These are phyloP conservation scores for Hirudo medicinalis DNA, from an alignment of 1,140 invertebrate species.

Conservation along the genomic window DNA sequence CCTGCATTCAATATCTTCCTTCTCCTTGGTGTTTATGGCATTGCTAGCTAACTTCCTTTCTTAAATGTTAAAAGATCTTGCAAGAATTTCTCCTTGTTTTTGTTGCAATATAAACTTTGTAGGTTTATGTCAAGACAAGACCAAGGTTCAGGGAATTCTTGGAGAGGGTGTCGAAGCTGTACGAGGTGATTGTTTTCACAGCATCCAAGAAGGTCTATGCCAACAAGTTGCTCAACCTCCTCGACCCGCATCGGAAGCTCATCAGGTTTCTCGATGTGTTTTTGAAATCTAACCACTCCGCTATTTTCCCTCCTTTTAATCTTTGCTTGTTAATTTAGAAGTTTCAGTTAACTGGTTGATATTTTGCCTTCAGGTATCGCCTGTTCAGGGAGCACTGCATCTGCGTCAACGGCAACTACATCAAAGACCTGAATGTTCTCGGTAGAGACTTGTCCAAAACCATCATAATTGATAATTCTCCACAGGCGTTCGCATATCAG, in stretches of 20 bases:
- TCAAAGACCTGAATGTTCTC: conserved; percentile 84
- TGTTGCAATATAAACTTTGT: conserved; percentile 15
- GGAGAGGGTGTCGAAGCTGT: conserved; percentile 70
- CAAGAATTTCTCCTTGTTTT: not conserved
- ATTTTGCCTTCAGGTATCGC: conserved; percentile 47
- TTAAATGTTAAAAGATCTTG: not conserved
- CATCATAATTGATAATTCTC: conserved; percentile 82
- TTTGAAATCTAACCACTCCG: not conserved
- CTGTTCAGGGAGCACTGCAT: conserved; percentile 89
- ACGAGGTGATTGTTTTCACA: conserved; percentile 91
- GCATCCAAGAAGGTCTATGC: conserved; percentile 91
- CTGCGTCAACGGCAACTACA: conserved; percentile 87
- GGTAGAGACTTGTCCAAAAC: conserved; percentile 81
- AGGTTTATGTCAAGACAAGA: conserved; percentile 77
- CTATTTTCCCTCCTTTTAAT: not conserved
- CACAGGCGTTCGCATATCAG: conserved; percentile 80
- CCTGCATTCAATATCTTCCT: not conserved
- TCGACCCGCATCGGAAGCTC: conserved; percentile 74
- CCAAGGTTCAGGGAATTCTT: conserved; percentile 84
- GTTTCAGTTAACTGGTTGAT: not conserved
- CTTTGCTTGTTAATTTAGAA: not conserved
- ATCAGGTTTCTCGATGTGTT: conserved; percentile 56
- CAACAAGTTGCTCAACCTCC: conserved; percentile 78
- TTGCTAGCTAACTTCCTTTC: no score
- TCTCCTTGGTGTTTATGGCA: not conserved